Evolutionary conservation across 1,140 invertebrate species (phyloP).

Genomic region (Phymorhynchus buccinoides): DNA sequence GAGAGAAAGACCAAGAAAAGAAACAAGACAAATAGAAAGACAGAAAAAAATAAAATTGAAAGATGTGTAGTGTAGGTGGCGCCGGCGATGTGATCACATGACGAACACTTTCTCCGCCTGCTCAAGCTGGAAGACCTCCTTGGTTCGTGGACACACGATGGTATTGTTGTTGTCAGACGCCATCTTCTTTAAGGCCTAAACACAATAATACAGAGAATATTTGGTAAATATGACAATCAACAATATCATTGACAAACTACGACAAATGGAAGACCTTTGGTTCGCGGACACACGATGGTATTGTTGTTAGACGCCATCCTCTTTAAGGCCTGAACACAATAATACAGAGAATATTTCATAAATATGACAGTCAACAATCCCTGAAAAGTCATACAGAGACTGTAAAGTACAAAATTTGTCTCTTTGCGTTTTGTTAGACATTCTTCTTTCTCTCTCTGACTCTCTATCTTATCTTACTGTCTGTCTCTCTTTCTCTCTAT

Average conservation of each 20-base stretch:
- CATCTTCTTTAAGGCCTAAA: conserved; percentile 88
- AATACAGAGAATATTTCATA: no score
- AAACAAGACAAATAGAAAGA: no score
- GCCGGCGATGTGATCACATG: conserved; percentile 56
- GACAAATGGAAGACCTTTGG: conserved; percentile 91
- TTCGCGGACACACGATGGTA: conserved; percentile 91
- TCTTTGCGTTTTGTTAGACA: no score
- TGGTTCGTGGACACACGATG: conserved; percentile 92
- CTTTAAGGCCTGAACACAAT: conserved; percentile 81
- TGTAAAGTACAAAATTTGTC: no score
- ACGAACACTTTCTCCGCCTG: conserved; percentile 96
- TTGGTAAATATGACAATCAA: no score
- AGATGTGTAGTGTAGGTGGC: not conserved
- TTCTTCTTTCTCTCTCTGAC: no score
- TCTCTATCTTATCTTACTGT: no score
- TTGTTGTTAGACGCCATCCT: conserved; percentile 91
- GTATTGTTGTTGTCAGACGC: conserved; percentile 89
- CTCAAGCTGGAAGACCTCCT: conserved; percentile 89
- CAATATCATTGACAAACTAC: no score
- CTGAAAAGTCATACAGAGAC: not conserved
- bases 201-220: no score
- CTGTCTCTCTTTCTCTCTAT: no score
- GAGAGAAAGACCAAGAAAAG: not conserved
- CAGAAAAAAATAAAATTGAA: not conserved
- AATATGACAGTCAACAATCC: no score